Conservation (phyloP, 2,888 invertebrate genomes). For the Patella depressa region DNA sequence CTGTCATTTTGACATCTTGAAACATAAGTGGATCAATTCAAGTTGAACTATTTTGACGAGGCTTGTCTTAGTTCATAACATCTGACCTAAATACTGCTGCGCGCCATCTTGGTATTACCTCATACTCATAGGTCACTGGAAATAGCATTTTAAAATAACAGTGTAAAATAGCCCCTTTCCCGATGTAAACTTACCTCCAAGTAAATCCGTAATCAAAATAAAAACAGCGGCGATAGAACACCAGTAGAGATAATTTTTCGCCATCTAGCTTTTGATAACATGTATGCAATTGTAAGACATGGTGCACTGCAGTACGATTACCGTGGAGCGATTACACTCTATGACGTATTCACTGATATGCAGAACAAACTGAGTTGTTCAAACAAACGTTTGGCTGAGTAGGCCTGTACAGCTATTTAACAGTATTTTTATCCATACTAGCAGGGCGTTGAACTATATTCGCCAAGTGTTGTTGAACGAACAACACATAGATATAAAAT, state of each 20-base stretch:
- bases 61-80: neutral
- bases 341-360: conserved; percentile 11
- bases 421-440: neutral
- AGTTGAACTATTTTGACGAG: too few species aligned
- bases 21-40: too few species aligned
- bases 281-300: conserved; percentile 2
- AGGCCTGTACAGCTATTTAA: conserved; percentile 2
- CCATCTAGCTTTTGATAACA: conserved; percentile 5
- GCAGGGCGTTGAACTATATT: too few species aligned
- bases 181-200: neutral
- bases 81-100: conserved; percentile 4
- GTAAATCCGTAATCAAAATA: neutral
- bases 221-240: neutral
- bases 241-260: neutral
- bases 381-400: neutral
- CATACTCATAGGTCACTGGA: conserved; percentile 3
- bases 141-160: conserved; percentile 6
- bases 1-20: too few species aligned
- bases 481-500: too few species aligned
- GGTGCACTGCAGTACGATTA: neutral
- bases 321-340: conserved; percentile 1
- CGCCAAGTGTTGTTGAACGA: too few species aligned
- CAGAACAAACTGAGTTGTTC: conserved; percentile 3
- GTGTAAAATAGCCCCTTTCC: neutral
- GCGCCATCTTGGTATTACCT: conserved; percentile 12